These are phyloP conservation scores for Acrobasis repandana DNA, from an alignment of 2,888 invertebrate genomes.

Conservation along the genomic window DNA sequence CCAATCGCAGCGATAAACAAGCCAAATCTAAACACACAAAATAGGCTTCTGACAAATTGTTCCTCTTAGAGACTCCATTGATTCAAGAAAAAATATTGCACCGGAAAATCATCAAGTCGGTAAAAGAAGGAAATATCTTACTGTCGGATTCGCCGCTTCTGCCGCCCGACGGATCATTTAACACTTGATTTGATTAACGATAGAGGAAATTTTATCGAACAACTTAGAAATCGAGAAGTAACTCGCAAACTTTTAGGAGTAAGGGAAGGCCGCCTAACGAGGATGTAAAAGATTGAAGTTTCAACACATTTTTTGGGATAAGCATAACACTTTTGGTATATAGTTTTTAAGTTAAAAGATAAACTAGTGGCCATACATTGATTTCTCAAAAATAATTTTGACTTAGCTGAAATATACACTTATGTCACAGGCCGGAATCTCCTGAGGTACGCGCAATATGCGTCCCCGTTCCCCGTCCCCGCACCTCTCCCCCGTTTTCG, in stretches of 20 bases:
- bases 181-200: slow-evolving; percentile 71
- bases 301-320: neutral
- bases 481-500: too few species aligned
- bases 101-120: slow-evolving; percentile 58
- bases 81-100: slow-evolving; percentile 66
- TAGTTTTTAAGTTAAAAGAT: too few species aligned
- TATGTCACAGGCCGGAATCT: too few species aligned
- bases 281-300: neutral
- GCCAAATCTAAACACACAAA: slow-evolving; percentile 57
- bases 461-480: too few species aligned
- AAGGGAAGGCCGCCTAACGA: slow-evolving; percentile 2
- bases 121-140: slow-evolving; percentile 54
- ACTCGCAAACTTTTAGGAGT: slow-evolving; percentile 7
- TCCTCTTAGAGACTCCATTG: slow-evolving; percentile 67
- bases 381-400: too few species aligned
- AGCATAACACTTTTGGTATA: neutral
- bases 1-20: slow-evolving; percentile 50
- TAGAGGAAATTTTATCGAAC: slow-evolving; percentile 38
- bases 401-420: too few species aligned
- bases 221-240: slow-evolving; percentile 33
- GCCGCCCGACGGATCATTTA: slow-evolving; percentile 59
- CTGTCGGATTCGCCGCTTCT: slow-evolving; percentile 48
- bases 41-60: slow-evolving; percentile 68
- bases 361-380: too few species aligned
- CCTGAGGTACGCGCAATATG: too few species aligned